Percentiles rank a stretch among this genome's conserved stretches.
phyloP scores from a whole-genome alignment of 2,888 invertebrate species.

The Drosophila neonasuta region DNA sequence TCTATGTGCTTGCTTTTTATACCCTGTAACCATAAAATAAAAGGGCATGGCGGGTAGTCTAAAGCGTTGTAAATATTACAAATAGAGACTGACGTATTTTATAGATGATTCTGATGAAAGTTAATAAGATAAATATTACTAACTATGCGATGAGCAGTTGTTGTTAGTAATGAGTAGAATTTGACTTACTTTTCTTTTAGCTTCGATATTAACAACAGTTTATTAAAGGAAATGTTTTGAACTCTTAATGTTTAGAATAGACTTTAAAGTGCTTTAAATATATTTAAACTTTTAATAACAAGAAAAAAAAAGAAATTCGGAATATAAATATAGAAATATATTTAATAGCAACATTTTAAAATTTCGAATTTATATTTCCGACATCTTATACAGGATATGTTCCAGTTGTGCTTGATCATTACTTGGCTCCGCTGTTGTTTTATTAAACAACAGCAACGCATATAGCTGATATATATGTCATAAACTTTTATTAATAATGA shows the following conservation, averaged over 20 bases:
- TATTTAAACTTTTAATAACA: too few species aligned
- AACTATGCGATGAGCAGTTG: background rate
- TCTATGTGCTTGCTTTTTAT: constrained; percentile 43
- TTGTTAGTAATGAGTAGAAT: background rate
- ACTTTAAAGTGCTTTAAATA: too few species aligned
- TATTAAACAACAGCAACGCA: constrained; percentile 52
- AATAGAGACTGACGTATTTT: background rate
- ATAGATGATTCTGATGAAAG: background rate
- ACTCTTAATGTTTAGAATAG: too few species aligned
- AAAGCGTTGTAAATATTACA: background rate
- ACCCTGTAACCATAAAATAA: constrained; percentile 39
- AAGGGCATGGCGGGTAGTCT: constrained; percentile 9
- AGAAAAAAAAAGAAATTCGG: too few species aligned
- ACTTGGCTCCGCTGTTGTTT: constrained; percentile 26
- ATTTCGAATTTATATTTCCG: background rate
- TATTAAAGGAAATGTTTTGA: background rate
- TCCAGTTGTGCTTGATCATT: background rate
- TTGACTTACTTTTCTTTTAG: background rate
- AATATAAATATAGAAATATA: background rate
- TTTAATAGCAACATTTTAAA: background rate
- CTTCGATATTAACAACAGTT: too few species aligned
- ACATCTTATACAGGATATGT: constrained; percentile 27
- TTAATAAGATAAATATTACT: background rate
- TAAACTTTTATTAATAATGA: constrained; percentile 78
- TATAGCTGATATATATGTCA: constrained; percentile 67